These are phyloP conservation scores for Coregonus ussuriensis DNA, from an alignment of 2,797 vertebrate species.

Conservation along the genomic window DNA sequence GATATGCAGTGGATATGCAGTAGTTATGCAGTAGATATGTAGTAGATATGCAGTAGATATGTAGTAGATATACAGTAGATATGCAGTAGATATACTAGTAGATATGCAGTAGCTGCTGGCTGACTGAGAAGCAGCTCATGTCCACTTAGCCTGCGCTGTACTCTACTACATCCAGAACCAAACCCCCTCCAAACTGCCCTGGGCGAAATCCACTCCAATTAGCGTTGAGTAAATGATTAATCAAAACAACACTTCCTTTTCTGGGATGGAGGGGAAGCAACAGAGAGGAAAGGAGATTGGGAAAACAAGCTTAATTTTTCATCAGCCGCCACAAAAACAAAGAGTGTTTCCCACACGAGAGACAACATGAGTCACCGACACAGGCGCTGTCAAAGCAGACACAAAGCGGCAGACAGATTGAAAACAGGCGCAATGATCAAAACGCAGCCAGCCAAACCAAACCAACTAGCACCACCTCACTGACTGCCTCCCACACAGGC, in stretches of 20 bases:
- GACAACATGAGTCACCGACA: constrained; percentile 13
- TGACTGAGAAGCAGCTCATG: neutral
- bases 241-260: constrained; percentile 14
- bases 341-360: constrained; percentile 5
- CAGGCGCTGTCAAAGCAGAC: constrained; percentile 25
- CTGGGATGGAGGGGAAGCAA: constrained; percentile 5
- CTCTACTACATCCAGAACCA: neutral
- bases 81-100: too few relatives aligned
- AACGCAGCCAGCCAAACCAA: constrained; percentile 33
- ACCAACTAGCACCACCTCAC: neutral
- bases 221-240: neutral
- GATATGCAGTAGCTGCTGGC: neutral
- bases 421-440: constrained; percentile 50
- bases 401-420: constrained; percentile 40
- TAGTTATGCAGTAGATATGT: accelerated
- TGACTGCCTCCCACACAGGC: constrained; percentile 10
- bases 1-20: too few relatives aligned
- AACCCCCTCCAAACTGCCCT: neutral
- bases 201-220: neutral
- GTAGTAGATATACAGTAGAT: too few relatives aligned
- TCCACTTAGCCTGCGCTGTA: neutral
- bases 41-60: too few relatives aligned
- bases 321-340: constrained; percentile 24
- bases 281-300: constrained; percentile 15
- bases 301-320: constrained; percentile 42